Evolutionary conservation across 2,113 vertebrate genomes (phyloP).

Genomic region (Isurus oxyrinchus): DNA sequence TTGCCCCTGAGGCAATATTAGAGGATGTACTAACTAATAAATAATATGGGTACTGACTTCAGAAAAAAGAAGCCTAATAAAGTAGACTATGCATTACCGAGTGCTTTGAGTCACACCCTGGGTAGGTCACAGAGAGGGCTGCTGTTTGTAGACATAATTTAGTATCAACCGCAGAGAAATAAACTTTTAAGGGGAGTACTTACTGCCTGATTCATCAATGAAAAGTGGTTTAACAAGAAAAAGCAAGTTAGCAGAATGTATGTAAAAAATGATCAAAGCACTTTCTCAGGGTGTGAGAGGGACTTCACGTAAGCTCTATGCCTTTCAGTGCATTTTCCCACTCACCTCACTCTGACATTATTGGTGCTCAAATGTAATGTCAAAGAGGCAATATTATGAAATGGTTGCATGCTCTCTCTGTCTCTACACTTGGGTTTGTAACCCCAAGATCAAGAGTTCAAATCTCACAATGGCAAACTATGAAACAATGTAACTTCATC

Average conservation of each 20-base stretch:
- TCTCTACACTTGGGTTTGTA: too few relatives aligned
- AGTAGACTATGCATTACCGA: not conserved
- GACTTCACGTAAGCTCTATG: not conserved
- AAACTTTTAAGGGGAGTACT: not conserved
- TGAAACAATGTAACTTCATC: too few relatives aligned
- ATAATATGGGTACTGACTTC: not conserved
- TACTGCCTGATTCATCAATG: conserved; percentile 9
- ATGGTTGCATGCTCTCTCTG: conserved; percentile 40
- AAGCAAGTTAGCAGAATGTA: conserved; percentile 10
- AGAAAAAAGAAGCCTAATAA: not conserved
- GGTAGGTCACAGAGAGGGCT: not conserved
- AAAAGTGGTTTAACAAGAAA: not conserved
- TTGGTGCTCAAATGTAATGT: conserved; percentile 61
- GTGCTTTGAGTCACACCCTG: not conserved
- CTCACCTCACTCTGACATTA: conserved; percentile 55
- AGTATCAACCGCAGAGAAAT: not conserved
- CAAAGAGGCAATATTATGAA: conserved; percentile 53
- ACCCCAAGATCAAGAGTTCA: too few relatives aligned
- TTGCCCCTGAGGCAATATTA: not conserved
- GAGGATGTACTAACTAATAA: too few relatives aligned
- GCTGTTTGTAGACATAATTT: not conserved
- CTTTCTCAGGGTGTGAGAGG: not conserved
- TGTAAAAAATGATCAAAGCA: not conserved
- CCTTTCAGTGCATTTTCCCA: conserved; percentile 49
- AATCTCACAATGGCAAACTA: too few relatives aligned